Percentiles rank a stretch among this genome's conserved stretches.
Evolutionary conservation across 2,113 vertebrate genomes (phyloP).

Genomic region (Eudorcas thomsonii): DNA sequence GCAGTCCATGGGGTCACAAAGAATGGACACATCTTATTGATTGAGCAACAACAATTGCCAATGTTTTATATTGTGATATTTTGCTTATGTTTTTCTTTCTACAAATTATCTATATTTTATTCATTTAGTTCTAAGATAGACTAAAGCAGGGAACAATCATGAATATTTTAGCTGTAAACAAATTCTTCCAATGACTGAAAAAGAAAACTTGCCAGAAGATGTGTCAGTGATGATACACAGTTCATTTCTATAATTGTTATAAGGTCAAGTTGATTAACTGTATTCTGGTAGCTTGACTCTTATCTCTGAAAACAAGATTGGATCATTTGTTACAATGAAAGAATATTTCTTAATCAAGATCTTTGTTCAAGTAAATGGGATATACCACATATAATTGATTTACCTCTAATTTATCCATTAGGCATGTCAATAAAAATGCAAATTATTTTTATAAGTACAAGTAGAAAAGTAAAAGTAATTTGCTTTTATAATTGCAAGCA

Average conservation of each 20-base stretch:
- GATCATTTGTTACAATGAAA: conserved; percentile 33
- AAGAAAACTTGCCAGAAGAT: not conserved
- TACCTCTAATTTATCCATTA: conserved; percentile 36
- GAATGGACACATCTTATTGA: not conserved
- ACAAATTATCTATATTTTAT: conserved; percentile 17
- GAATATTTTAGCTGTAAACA: conserved; percentile 33
- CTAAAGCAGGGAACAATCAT: not conserved
- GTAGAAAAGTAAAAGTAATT: conserved; percentile 21
- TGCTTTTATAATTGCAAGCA: conserved; percentile 28
- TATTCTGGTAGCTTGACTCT: conserved; percentile 45
- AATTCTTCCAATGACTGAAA: conserved; percentile 33
- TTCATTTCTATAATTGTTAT: conserved; percentile 38
- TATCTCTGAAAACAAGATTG: conserved; percentile 23
- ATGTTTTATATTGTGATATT: conserved; percentile 11
- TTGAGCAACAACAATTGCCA: not conserved
- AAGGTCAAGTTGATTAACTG: conserved; percentile 35
- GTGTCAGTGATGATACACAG: conserved; percentile 28
- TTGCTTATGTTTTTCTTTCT: conserved; percentile 6
- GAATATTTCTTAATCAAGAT: conserved; percentile 28
- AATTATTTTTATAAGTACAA: conserved; percentile 10
- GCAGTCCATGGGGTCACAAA: not conserved
- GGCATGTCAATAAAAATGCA: conserved; percentile 48
- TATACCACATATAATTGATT: not conserved
- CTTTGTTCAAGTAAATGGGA: conserved; percentile 15
- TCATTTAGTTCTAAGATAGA: not conserved